Evolutionary conservation across 2,113 vertebrate genomes (phyloP).

Genomic region (Phaethon lepturus): DNA sequence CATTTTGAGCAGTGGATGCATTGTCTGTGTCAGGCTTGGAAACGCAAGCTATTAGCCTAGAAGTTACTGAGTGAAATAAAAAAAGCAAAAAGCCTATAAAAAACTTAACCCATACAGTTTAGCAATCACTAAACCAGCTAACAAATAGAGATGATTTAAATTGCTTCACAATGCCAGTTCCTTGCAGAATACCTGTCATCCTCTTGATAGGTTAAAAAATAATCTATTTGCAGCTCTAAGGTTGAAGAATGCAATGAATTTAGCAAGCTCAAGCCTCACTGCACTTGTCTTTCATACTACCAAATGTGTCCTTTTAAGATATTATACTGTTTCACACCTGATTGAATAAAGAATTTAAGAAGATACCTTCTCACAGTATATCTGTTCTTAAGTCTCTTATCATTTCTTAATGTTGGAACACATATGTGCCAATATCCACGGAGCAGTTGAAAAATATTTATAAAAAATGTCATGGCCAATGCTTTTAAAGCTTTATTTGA

Average conservation of each 20-base stretch:
- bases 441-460: slow-evolving; percentile 49
- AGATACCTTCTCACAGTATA: slow-evolving; percentile 63
- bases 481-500: slow-evolving; percentile 58
- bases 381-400: slow-evolving; percentile 72
- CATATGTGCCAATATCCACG: slow-evolving; percentile 40
- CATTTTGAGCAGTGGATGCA: not conserved
- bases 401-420: slow-evolving; percentile 56
- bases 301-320: slow-evolving; percentile 78
- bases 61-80: not conserved
- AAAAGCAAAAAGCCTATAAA: not conserved
- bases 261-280: slow-evolving; percentile 66
- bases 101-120: slow-evolving; percentile 9
- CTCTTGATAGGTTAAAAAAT: slow-evolving; percentile 61
- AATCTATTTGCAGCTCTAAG: slow-evolving; percentile 69
- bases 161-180: slow-evolving; percentile 1
- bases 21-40: not conserved
- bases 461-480: not conserved
- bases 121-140: slow-evolving; percentile 16
- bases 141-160: not conserved
- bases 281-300: slow-evolving; percentile 76
- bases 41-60: not conserved
- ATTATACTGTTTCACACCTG: slow-evolving; percentile 77
- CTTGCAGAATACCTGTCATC: slow-evolving; percentile 33
- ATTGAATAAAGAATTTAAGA: slow-evolving; percentile 77
- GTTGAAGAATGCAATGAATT: slow-evolving; percentile 68